These are phyloP conservation scores for Scaptomyza polygonia DNA, from an alignment of 2,888 invertebrate genomes.

Conservation along the genomic window DNA sequence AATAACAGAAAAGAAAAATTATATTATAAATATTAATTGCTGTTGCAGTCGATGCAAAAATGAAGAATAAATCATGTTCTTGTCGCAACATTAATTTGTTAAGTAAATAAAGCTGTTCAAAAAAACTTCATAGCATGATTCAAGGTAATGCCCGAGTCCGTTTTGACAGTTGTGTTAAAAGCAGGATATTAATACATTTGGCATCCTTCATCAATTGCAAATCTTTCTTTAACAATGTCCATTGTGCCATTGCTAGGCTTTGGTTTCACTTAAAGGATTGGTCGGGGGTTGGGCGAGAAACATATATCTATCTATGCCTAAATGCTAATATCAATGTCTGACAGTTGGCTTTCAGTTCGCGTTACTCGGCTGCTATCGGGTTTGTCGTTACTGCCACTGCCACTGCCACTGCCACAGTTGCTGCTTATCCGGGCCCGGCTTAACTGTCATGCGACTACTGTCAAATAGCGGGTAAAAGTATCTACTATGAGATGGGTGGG, in stretches of 20 bases:
- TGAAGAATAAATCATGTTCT: constrained; percentile 15
- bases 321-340: constrained; percentile 75
- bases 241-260: constrained; percentile 17
- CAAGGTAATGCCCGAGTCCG: constrained; percentile 2
- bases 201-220: constrained; percentile 3
- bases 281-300: too few relatives aligned
- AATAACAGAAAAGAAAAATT: constrained; percentile 14
- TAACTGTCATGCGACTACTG: constrained; percentile 78
- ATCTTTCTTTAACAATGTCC: constrained; percentile 9
- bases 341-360: constrained; percentile 72
- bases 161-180: neutral
- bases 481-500: constrained; percentile 64
- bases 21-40: constrained; percentile 33
- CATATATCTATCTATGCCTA: constrained; percentile 72
- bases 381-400: constrained; percentile 14
- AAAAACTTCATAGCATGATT: too few relatives aligned
- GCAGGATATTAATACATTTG: constrained; percentile 12
- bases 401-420: constrained; percentile 14
- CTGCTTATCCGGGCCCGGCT: constrained; percentile 70
- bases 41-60: constrained; percentile 17
- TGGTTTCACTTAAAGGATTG: constrained; percentile 3
- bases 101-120: constrained; percentile 5
- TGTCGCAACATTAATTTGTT: neutral
- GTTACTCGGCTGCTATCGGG: constrained; percentile 15
- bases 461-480: constrained; percentile 55